Evolutionary conservation across 1,140 invertebrate genomes (phyloP), one percentile per base, ranked within the genome.

Genomic region (Nephotettix cincticeps): DNA sequence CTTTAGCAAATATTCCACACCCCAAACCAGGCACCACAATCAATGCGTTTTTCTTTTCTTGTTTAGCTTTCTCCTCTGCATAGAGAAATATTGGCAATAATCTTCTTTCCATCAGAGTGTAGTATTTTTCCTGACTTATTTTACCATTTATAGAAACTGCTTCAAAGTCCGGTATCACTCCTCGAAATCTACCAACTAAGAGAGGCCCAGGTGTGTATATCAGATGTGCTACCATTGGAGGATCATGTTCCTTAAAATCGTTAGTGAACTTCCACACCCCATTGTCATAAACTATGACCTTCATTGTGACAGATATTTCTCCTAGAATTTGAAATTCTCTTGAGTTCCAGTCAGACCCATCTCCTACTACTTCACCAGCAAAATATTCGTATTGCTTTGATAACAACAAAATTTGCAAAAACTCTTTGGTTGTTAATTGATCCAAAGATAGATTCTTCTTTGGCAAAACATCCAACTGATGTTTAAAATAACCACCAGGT

Each of bases 1-100:
- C 40, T 32, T 28, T 28, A 17, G 64, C 64, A 66, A 66, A 66
- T 11, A 40, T 17, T 66, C 64, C 64, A 66, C 64, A 66, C 1
- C 64, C 64, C 6, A 66, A 25, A 32, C 64, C 64, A 11, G 64
- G 64, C 14, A 66, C 14, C 11, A 36, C 32, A 17, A 66, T 30
- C 17, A 66, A 1, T 36, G 64, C 64, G 11, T 29, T 29, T 40
- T 29, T 66, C 1, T 25, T 40, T 3, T 66, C 9, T 14, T 19
- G 32, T 19, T 66, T 66, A 17, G 64, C 64, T 17, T 9, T 66
- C 40, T 66, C 30, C 6, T 66, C 28, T 32, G 21, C 21, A 28
- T 66, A 66, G 14, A 36, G 19, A 3, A 66, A 66, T 2, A 66
- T 14, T 2, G 64, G 64, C 4, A 30, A 61, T 28, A 61, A 28